These are phyloP conservation scores for Parnassius mnemosyne DNA, from an alignment of 2,888 invertebrate species.

Conservation along the genomic window DNA sequence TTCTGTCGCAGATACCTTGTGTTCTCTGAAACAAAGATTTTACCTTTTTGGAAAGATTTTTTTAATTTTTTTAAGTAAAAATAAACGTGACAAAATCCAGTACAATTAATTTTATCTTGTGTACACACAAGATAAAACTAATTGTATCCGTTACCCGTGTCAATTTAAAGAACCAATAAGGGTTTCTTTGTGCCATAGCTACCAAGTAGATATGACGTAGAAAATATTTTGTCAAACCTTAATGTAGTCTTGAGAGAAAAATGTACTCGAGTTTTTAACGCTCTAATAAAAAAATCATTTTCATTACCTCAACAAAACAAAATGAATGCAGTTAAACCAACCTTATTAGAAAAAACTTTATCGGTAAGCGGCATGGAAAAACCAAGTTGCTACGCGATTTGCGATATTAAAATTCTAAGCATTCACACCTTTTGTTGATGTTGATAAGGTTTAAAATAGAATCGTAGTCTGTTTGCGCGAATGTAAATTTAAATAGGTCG, in stretches of 20 bases:
- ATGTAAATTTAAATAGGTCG: constrained; percentile 41
- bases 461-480: constrained; percentile 18
- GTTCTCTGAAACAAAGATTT: too few relatives aligned
- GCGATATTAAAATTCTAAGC: constrained; percentile 25
- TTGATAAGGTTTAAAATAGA: constrained; percentile 29
- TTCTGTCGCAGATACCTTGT: too few relatives aligned
- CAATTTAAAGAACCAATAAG: too few relatives aligned
- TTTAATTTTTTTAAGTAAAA: too few relatives aligned
- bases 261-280: constrained; percentile 9
- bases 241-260: constrained; percentile 9
- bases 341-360: constrained; percentile 74
- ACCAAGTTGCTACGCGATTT: constrained; percentile 30
- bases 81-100: too few relatives aligned
- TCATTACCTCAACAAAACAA: constrained; percentile 37
- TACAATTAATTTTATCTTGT: too few relatives aligned
- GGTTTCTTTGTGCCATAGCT: too few relatives aligned
- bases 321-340: constrained; percentile 43
- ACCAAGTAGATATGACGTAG: too few relatives aligned
- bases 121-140: too few relatives aligned
- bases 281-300: constrained; percentile 26
- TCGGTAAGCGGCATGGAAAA: constrained; percentile 50
- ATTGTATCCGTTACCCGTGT: too few relatives aligned
- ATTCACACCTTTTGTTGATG: background rate
- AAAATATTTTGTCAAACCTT: too few relatives aligned
- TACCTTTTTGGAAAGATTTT: too few relatives aligned